Base-by-base conservation (phyloP, 2,113 vertebrate species). In the Xiphophorus couchianus region DNA sequence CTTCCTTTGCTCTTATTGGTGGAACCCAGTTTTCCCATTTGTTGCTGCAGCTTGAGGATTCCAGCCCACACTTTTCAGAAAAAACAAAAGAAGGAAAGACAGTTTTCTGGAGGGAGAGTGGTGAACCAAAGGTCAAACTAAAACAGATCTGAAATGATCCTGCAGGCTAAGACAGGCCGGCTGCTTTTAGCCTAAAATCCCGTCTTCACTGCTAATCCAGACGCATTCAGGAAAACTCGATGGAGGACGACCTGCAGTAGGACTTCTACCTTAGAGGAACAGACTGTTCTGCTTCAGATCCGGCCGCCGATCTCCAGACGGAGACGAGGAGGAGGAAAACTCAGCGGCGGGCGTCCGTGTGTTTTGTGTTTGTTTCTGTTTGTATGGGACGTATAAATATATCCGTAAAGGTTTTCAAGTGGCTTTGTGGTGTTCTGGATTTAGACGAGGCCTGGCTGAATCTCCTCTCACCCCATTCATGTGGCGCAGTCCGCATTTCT, bases 401-500 rank as follows among this genome's bases (percentile, higher is more conserved):
- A 84, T 89, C 82, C 77, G 65, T 73, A 76, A 86, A 88, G 91
- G 87, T 89, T 92, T 93, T 94, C 81, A 92, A 94, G 93, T 93
- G 93, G 93, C 87, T 94, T 93, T 93, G 92, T 0, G 86, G 88
- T 74, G 84, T 82, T 90, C 92, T 92, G 89, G 87, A 92, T 92
- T 94, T 93, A 93, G 83, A 87, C 61, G 80, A 91, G 78, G 83
- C 84, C 72, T 86, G 88, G 84, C 86, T 88, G 76, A 84, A 79
- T 78, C 78, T 76, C 70, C 73, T 89, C 86, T 90, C 79, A 83
- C 83, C 78, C 80, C 86, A 93, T 90, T 92, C 88, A 92, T 93
- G 91, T 92, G 90, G 91, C 77, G 31, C 66, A 42, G 69, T 82
- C 84, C 77, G 78, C 84, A 75, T 62, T 74, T 71, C 68, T 33